A percentile compares a stretch with the other conserved stretches of the same genome.
phyloP scores from a whole-genome alignment of 2,888 invertebrate species.

The Ectemnius cavifrons region DNA sequence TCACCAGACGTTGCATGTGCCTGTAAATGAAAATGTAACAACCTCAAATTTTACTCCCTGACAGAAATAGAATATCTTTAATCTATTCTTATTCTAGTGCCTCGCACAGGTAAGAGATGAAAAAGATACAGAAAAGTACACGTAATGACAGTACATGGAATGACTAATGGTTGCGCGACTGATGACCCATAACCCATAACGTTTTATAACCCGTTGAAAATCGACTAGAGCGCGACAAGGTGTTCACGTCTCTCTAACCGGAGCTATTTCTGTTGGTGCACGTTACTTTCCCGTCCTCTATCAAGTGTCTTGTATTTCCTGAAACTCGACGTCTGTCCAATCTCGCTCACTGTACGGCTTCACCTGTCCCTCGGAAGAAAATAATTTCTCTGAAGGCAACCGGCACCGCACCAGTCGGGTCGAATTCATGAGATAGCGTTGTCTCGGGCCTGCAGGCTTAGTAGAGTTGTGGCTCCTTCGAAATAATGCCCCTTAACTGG shows the following conservation, averaged over 20 bases:
- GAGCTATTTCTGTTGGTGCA: background rate
- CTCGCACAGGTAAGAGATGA: too few relatives aligned
- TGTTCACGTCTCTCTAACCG: background rate
- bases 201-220: too few relatives aligned
- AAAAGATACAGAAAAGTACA: too few relatives aligned
- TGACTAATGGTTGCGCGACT: too few relatives aligned
- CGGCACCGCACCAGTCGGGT: constrained; percentile 27
- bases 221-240: too few relatives aligned
- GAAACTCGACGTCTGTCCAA: constrained; percentile 54
- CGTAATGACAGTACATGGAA: too few relatives aligned
- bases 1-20: background rate
- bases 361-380: constrained; percentile 53
- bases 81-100: too few relatives aligned
- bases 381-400: constrained; percentile 55
- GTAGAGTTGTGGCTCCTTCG: constrained; percentile 42
- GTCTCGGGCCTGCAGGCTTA: constrained; percentile 19
- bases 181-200: too few relatives aligned
- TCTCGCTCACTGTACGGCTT: constrained; percentile 55
- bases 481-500: constrained; percentile 64
- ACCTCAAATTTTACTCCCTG: too few relatives aligned
- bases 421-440: constrained; percentile 33
- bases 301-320: constrained; percentile 46
- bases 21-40: too few relatives aligned
- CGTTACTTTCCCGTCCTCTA: constrained; percentile 36
- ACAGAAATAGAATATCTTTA: too few relatives aligned